These are phyloP conservation scores for Andrena trimmerana DNA, from an alignment of 2,888 invertebrate species.

Conservation along the genomic window DNA sequence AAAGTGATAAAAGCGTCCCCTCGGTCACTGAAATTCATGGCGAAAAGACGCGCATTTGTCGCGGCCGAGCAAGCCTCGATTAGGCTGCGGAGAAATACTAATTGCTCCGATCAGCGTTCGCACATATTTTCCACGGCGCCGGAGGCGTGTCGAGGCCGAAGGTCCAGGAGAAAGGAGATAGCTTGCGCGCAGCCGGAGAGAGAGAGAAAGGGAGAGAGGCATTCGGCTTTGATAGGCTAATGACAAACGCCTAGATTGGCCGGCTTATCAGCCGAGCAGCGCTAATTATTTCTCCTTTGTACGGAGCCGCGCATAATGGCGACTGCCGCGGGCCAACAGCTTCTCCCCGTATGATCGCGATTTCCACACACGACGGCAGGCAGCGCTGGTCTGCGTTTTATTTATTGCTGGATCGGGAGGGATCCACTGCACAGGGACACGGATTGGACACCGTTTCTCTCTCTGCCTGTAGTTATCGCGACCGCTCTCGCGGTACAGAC, in stretches of 20 bases:
- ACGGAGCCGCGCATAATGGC: constrained; percentile 78
- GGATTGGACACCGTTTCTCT: constrained; percentile 59
- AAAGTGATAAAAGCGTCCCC: background rate
- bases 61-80: constrained; percentile 61
- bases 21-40: background rate
- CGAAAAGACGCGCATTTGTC: constrained; percentile 55
- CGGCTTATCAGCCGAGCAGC: constrained; percentile 78
- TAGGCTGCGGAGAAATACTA: constrained; percentile 78
- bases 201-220: constrained; percentile 32
- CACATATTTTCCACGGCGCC: constrained; percentile 76
- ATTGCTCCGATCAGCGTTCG: constrained; percentile 78
- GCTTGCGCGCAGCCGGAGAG: constrained; percentile 3
- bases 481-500: constrained; percentile 42
- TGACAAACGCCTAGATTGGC: constrained; percentile 84
- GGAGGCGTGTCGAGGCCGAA: constrained; percentile 69
- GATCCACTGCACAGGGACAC: constrained; percentile 4
- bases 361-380: constrained; percentile 54
- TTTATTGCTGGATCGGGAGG: constrained; percentile 53
- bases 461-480: constrained; percentile 54
- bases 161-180: constrained; percentile 56
- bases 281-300: constrained; percentile 84
- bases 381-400: constrained; percentile 53
- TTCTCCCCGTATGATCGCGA: constrained; percentile 56
- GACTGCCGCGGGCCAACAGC: constrained; percentile 49
- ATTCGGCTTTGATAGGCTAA: constrained; percentile 83